These are phyloP conservation scores for Siderastrea siderea DNA, from an alignment of 92 coral and sea anemone genomes.

Conservation along the genomic window DNA sequence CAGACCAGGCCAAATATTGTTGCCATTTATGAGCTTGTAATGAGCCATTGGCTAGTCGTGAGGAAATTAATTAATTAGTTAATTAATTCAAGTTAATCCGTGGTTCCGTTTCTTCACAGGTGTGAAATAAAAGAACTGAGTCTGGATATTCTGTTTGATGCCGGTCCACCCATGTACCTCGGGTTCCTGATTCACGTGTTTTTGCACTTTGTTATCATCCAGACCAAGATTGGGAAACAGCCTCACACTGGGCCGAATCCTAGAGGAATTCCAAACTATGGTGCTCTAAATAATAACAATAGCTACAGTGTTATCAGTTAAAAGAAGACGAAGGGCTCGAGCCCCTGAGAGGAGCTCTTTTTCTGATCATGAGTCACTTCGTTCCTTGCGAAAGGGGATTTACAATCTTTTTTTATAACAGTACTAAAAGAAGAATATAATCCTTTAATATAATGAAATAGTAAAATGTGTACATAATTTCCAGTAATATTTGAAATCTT, in stretches of 20 bases:
- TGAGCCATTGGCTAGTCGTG: no score
- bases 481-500: no score
- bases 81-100: not conserved
- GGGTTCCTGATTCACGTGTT: conserved; percentile 56
- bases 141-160: conserved; percentile 39
- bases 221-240: conserved; percentile 12
- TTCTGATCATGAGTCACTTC: no score
- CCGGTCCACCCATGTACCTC: conserved; percentile 64
- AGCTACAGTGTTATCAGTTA: not conserved
- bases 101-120: conserved; percentile 18
- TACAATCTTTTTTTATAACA: no score
- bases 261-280: not conserved
- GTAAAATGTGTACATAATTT: no score
- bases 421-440: no score
- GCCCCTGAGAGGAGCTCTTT: no score
- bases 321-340: not conserved
- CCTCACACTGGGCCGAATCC: not conserved
- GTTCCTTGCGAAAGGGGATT: no score
- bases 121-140: conserved; percentile 37
- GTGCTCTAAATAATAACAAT: not conserved
- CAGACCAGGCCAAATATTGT: no score
- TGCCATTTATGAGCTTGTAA: not conserved
- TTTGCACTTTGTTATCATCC: conserved; percentile 48
- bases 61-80: not conserved
- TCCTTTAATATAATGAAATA: no score